Base-by-base conservation (phyloP, 2,797 vertebrate genomes). In the Alectoris magna region DNA sequence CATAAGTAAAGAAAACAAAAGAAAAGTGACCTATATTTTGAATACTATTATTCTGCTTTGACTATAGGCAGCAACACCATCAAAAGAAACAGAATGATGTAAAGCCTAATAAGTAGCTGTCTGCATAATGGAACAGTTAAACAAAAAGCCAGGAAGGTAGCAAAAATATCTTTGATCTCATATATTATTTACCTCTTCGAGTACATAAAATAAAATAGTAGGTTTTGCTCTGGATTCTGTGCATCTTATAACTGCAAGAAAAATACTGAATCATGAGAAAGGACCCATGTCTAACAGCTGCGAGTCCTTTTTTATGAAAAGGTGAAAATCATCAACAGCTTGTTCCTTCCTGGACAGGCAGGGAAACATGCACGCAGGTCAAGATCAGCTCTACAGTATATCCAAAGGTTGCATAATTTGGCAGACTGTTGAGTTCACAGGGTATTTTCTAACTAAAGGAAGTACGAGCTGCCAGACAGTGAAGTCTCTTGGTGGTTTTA, bases 71-170 rank as follows among this genome's bases (percentile, higher is more conserved):
- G 72, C 74, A 91, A 69, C 4, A 63, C 5, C 5, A 55, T 68
- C 39, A 74, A 83, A 90, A 93, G 75, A 88, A 76, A 39, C 29
- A 67, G 49, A 63, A 79, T 58, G 15, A 73, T 92, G 86, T 88
- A 53, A 41, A 24, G 49, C 4, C 31, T 39, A 38, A 56, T 71
- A 76, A 14, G 29, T 70, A 91, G 19, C 60, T 79, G 34, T 19
- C 69, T 83, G 69, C 41, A 55, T 77, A 82, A 77, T 34, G 49
- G 64, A 87, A 79, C 36, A 41, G 29, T 31, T 71, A 91, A 91
- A 21, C 18, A 87, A 86, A 66, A 75, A 73, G 8, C 4, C 39
- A 93, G 60, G 34, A 58, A 79, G 21, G 51, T n/a, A 74, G 49
- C 1, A 1, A 49, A 92, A 56, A 10, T 39, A 46, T 60, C 27